Percentiles rank a stretch among this genome's conserved stretches.
These are phyloP conservation scores for Xenopus borealis DNA, from an alignment of 2,113 vertebrate genomes.

Conservation along the genomic window DNA sequence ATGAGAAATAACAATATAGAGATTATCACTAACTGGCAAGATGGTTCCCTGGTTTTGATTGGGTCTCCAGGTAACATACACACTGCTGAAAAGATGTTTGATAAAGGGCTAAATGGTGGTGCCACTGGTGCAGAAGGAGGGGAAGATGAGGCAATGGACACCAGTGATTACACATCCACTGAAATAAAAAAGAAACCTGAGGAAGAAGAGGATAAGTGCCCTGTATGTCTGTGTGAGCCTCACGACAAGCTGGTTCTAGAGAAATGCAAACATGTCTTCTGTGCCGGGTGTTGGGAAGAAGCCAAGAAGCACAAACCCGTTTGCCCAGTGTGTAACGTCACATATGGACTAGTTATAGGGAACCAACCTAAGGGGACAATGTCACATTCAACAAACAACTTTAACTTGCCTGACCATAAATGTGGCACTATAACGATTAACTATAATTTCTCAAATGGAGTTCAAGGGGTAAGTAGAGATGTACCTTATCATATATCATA, in stretches of 20 bases:
- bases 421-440: constrained; percentile 56
- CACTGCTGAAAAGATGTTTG: constrained; percentile 26
- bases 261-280: constrained; percentile 70
- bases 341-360: constrained; percentile 58
- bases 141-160: constrained; percentile 21
- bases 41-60: constrained; percentile 24
- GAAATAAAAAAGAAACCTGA: background rate
- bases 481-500: too few relatives aligned
- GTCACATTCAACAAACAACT: rapidly evolving
- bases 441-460: constrained; percentile 21
- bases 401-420: constrained; percentile 51
- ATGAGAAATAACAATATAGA: constrained; percentile 11
- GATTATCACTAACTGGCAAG: constrained; percentile 4
- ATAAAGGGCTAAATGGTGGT: background rate
- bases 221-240: constrained; percentile 59
- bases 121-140: background rate
- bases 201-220: constrained; percentile 38
- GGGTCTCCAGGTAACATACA: constrained; percentile 47
- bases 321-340: constrained; percentile 59
- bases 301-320: constrained; percentile 49
- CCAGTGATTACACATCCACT: background rate
- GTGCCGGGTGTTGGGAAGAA: constrained; percentile 49
- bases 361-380: constrained; percentile 65
- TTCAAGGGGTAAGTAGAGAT: constrained; percentile 65
- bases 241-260: constrained; percentile 47